A percentile compares a stretch with the other conserved stretches of the same genome.
These are phyloP conservation scores for Pseudorhiza aurosa DNA, from an alignment of 30 jellyfish, hydroid and myxozoan species.

Conservation along the genomic window DNA sequence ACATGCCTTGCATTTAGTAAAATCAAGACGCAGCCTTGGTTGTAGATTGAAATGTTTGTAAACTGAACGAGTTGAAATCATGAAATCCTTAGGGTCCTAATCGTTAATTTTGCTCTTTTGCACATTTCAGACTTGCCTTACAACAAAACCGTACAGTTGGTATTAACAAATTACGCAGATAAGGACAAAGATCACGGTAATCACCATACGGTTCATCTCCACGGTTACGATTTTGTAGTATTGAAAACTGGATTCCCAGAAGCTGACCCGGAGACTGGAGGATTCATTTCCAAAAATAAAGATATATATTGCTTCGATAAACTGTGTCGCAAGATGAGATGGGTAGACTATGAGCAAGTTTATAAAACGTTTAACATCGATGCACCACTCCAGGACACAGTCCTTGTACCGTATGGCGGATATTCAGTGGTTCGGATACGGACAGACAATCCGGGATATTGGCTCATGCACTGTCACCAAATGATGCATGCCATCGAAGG, in stretches of 20 bases:
- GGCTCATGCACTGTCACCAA: conserved; percentile 94
- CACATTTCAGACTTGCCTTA: conserved; percentile 74
- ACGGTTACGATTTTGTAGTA: conserved; percentile 91
- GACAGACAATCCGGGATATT: conserved; percentile 91
- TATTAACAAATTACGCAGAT: conserved; percentile 55
- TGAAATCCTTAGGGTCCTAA: too few species aligned
- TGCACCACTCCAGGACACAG: conserved; percentile 86
- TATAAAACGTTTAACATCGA: conserved; percentile 68
- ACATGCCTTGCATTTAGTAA: too few species aligned
- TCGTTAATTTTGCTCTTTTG: too few species aligned
- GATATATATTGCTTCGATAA: conserved; percentile 55
- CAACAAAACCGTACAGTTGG: conserved; percentile 84
- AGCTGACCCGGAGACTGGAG: conserved; percentile 73
- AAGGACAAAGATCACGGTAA: conserved; percentile 80
- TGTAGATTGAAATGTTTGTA: too few species aligned
- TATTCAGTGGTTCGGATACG: conserved; percentile 80
- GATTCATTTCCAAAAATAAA: conserved; percentile 3
- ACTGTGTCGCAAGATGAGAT: conserved; percentile 46
- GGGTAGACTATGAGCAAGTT: conserved; percentile 43
- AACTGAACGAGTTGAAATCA: too few species aligned
- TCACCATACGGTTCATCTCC: conserved; percentile 96
- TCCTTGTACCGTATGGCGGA: conserved; percentile 90
- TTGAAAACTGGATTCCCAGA: conserved; percentile 85
- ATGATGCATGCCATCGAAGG: conserved; percentile 88
- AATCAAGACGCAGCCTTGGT: too few species aligned